A percentile compares a stretch with the other conserved stretches of the same genome.
Evolutionary conservation across 1,140 invertebrate genomes (phyloP).

Genomic region (Euborellia annulipes): DNA sequence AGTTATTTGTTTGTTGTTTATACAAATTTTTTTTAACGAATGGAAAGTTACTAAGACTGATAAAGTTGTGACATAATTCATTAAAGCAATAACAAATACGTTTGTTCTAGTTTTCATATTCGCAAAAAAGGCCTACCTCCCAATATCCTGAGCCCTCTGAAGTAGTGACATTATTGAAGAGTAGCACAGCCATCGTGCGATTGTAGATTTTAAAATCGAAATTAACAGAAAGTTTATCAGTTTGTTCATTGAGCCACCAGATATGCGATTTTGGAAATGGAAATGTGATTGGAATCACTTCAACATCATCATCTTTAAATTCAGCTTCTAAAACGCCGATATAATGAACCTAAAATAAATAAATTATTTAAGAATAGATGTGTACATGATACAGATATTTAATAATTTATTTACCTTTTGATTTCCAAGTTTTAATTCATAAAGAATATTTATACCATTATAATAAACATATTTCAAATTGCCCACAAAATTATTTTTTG

Average conservation of each 20-base stretch:
- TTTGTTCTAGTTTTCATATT: conserved; percentile 1
- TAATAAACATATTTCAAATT: conserved; percentile 84
- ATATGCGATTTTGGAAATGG: conserved; percentile 77
- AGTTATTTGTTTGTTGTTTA: no score
- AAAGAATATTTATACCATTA: conserved; percentile 79
- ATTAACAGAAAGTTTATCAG: conserved; percentile 50
- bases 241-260: conserved; percentile 58
- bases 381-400: neutral
- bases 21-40: no score
- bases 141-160: conserved; percentile 59
- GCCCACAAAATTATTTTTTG: conserved; percentile 49
- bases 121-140: conserved; percentile 62
- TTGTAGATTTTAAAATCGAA: conserved; percentile 69
- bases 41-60: no score
- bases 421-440: conserved; percentile 64
- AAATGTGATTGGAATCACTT: conserved; percentile 81
- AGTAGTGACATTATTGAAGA: conserved; percentile 60
- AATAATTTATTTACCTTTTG: conserved; percentile 41
- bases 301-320: conserved; percentile 66
- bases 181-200: conserved; percentile 64
- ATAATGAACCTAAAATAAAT: conserved; percentile 21
- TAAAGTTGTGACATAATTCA: no score
- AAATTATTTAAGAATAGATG: neutral
- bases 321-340: conserved; percentile 59
- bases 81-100: no score